Base-by-base conservation (phyloP, 2,113 vertebrate species). In the Felis catus region DNA sequence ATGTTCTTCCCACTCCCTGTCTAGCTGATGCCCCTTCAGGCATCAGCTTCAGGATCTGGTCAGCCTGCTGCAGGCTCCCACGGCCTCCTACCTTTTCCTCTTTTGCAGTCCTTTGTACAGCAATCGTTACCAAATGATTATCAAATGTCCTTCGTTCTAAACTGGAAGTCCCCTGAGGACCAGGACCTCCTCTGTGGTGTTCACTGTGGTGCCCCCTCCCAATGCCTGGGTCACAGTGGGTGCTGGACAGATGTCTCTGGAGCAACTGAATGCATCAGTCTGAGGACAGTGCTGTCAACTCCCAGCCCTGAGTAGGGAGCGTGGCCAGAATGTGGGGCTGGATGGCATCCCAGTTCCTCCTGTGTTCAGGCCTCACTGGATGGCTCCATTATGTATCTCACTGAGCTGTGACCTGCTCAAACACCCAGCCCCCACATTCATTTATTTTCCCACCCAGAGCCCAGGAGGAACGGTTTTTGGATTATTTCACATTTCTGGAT, bases 401-500 rank as follows among this genome's bases (percentile, higher is more conserved):
- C 94, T 98, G 97, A 92, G 97, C 97, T 98, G 92, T 97, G 97
- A 98, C 98, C 97, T 98, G 92, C 97, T 97, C 71, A 94, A 93
- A 93, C 86, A 76, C 97, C 96, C 97, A 95, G 94, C 91, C 95
- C 95, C 98, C 98, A 97, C 76, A 81, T 55, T 71, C 13, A 0
- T 81, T 87, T 97, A 78, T 85, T 91, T 92, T 87, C 90, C 97
- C 95, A 88, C 58, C 94, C 71, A 76, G 90, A 90, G 94, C 71
- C 90, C 27, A 29, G 29, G 84, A 96, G 94, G 48, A 96, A 96
- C 0, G 12, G 80, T 90, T 96, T 97, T 97, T 45, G 70, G 97
- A 97, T 98, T 95, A 97, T 97, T 97, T 97, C 97, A 95, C 95
- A 92, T 97, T 97, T 98, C 90, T 97, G 97, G 96, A 98, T 98